Percentiles rank a stretch among this genome's conserved stretches.
Evolutionary conservation across 2,888 invertebrate genomes (phyloP).

Genomic region (Stegana nigrithorax): DNA sequence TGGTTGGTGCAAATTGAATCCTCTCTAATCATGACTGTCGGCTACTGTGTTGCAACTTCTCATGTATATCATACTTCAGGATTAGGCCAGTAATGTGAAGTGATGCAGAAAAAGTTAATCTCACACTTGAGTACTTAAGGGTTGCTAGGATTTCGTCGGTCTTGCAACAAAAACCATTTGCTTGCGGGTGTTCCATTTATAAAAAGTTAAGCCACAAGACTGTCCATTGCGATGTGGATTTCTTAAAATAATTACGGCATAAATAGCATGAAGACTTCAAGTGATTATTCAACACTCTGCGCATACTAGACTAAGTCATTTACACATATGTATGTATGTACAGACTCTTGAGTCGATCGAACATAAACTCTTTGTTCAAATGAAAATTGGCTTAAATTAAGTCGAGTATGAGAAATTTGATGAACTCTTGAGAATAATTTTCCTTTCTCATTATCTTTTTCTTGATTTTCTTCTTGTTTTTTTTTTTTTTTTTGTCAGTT

Average conservation of each 20-base stretch:
- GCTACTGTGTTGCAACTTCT: no score
- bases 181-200: constrained; percentile 55
- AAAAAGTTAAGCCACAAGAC: constrained; percentile 41
- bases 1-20: constrained; percentile 26
- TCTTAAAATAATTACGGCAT: constrained; percentile 47
- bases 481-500: constrained; percentile 12
- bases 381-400: constrained; percentile 69
- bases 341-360: neutral
- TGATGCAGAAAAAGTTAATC: neutral
- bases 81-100: constrained; percentile 1
- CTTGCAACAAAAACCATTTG: constrained; percentile 39
- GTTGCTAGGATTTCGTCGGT: constrained; percentile 15
- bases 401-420: constrained; percentile 64
- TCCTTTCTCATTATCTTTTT: constrained; percentile 18
- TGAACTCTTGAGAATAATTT: constrained; percentile 35
- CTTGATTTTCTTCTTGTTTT: constrained; percentile 28
- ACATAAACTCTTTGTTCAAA: constrained; percentile 41
- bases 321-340: neutral
- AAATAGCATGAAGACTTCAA: constrained; percentile 24
- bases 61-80: no score
- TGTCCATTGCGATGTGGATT: constrained; percentile 21
- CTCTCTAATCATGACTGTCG: constrained; percentile 26
- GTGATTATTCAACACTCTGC: neutral
- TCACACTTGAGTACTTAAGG: constrained; percentile 4
- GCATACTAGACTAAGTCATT: neutral